Evolutionary conservation across 2,888 invertebrate genomes (phyloP).

Genomic region (Axea sp.): DNA sequence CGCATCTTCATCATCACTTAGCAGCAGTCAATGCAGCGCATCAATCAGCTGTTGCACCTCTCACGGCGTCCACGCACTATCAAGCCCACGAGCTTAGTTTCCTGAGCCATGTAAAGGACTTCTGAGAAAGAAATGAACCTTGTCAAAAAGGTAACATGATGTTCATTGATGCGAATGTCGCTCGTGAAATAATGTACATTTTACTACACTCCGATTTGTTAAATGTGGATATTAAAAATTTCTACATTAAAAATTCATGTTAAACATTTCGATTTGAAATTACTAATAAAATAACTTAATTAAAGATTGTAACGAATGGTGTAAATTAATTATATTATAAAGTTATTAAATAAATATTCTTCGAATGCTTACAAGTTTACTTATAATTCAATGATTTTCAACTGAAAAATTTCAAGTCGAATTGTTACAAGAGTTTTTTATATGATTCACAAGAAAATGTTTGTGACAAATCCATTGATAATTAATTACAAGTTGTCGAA

Average conservation of each 20-base stretch:
- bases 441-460: background rate
- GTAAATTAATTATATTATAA: too few relatives aligned
- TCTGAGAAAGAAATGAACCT: slow-evolving; percentile 76
- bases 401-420: too few relatives aligned
- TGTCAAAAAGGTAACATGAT: slow-evolving; percentile 73
- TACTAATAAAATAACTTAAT: too few relatives aligned
- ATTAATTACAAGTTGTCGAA: background rate
- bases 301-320: too few relatives aligned
- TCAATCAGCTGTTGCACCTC: slow-evolving; percentile 71
- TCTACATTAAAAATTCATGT: background rate
- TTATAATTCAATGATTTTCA: too few relatives aligned
- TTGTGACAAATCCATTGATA: slow-evolving; percentile 5
- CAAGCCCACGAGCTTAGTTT: slow-evolving; percentile 77
- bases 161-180: slow-evolving; percentile 45
- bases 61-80: slow-evolving; percentile 75
- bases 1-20: slow-evolving; percentile 74
- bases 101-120: slow-evolving; percentile 77
- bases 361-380: too few relatives aligned
- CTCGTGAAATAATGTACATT: slow-evolving; percentile 54
- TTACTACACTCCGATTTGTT: slow-evolving; percentile 5
- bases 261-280: background rate
- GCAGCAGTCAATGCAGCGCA: slow-evolving; percentile 74
- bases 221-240: slow-evolving; percentile 1
- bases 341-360: too few relatives aligned
- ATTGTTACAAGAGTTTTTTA: slow-evolving; percentile 4